phyloP scores from a whole-genome alignment of 2,888 invertebrate species.

The Cephus rjabovi region DNA sequence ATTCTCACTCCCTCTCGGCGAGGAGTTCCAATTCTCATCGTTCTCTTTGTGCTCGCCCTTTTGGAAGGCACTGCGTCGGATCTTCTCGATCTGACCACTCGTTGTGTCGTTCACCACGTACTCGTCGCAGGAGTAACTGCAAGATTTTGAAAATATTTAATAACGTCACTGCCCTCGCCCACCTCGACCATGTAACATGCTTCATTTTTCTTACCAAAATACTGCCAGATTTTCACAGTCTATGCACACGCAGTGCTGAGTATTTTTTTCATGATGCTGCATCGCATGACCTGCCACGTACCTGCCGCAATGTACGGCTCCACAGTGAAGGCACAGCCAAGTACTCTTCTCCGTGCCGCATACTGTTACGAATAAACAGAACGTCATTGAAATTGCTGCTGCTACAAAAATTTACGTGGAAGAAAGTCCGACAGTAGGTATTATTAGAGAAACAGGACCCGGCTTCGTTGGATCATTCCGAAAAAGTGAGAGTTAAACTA shows the following conservation, averaged over 20 bases:
- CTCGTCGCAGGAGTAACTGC: conserved; percentile 83
- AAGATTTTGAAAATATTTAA: conserved; percentile 42
- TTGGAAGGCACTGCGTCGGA: conserved; percentile 66
- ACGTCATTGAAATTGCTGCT: neutral
- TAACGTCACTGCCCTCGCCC: neutral
- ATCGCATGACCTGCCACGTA: conserved; percentile 83
- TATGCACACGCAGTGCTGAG: conserved; percentile 79
- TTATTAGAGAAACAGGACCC: neutral
- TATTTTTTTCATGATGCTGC: conserved; percentile 74
- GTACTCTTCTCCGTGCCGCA: conserved; percentile 76
- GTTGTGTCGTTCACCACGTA: conserved; percentile 80
- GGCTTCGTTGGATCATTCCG: neutral
- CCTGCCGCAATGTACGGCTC: conserved; percentile 80
- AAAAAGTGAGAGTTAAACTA: neutral
- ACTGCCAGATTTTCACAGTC: conserved; percentile 81
- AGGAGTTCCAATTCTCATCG: conserved; percentile 59
- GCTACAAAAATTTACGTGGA: neutral
- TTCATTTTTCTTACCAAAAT: conserved; percentile 74
- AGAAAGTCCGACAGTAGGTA: neutral
- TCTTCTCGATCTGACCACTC: conserved; percentile 70
- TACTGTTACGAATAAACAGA: conserved; percentile 63
- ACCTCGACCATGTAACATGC: neutral
- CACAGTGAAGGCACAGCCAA: conserved; percentile 84
- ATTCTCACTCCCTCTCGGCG: conserved; percentile 49
- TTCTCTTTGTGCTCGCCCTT: conserved; percentile 60